Evolutionary conservation across 2,113 vertebrate genomes (phyloP), one percentile per base, ranked within the genome.

Genomic region (Psittacus erithacus): DNA sequence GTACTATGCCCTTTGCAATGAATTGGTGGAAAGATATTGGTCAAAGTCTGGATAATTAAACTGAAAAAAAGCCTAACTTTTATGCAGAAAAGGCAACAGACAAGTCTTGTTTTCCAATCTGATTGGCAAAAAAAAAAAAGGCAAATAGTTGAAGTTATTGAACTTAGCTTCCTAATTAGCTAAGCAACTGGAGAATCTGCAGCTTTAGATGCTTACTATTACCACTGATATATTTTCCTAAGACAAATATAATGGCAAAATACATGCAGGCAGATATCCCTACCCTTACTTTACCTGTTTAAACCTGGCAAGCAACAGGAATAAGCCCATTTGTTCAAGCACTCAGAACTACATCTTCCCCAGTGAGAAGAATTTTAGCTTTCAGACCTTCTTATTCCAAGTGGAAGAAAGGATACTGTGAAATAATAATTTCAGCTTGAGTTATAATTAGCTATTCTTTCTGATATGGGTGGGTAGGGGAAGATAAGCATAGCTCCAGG

Each of bases 391-490:
- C 73, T 89, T 91, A 90, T 77, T 97, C 53, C 76, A 96, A 86
- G 92, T 13, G n/a, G 85, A 97, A 96, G 90, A 96, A 91, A 91
- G 69, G 73, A 86, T 76, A 82, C 50, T 28, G 88, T 85, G 67
- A 82, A 93, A 57, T 31, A 76, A 59, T 95, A 6, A 96, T 93
- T 97, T 89, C 86, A 77, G 77, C 52, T 93, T 79, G 41, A 91
- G 86, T 95, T 96, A 94, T 65, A 87, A 96, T 94, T 92, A 97
- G 93, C 65, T 84, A 82, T 73, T 46, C 35, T 86, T 95, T 57
- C 95, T 93, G 85, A 63, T 59, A n/a, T 74, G 91, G 47, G 27
- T 31, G 49, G 13, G n/a, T 86, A 11, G 47, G 89, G 11, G 60
- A 88, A 86, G 13, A 86, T 23, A 78, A 88, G 91, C 28, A 29